Percentiles rank a stretch among this genome's conserved stretches.
Conservation (phyloP, 2,113 vertebrate species). For the Scomber colias region DNA sequence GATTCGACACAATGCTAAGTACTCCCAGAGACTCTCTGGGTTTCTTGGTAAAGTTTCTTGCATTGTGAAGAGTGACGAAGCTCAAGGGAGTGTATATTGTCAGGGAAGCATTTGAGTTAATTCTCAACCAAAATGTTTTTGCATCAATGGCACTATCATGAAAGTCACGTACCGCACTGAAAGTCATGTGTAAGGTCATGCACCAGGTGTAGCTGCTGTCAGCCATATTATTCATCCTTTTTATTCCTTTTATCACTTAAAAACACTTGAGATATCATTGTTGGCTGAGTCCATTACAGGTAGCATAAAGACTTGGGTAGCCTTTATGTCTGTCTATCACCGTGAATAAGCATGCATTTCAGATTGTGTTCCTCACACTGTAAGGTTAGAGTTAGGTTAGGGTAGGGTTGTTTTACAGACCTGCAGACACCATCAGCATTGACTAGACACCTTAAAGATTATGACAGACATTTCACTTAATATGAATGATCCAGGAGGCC, state of each 20-base stretch:
- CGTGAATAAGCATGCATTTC: too few species aligned
- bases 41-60: conserved; percentile 38
- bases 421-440: background rate
- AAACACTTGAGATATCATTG: too few species aligned
- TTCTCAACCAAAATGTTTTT: conserved; percentile 7
- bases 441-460: background rate
- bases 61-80: background rate
- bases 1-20: conserved; percentile 65
- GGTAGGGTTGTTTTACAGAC: background rate
- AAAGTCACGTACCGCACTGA: conserved; percentile 1
- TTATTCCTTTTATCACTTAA: conserved; percentile 21
- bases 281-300: too few species aligned
- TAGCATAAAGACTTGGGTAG: background rate
- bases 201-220: background rate
- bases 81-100: conserved; percentile 3
- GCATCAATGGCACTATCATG: background rate
- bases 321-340: background rate
- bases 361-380: too few species aligned
- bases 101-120: conserved; percentile 14
- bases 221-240: background rate
- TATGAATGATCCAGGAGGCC: conserved; percentile 10
- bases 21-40: conserved; percentile 24
- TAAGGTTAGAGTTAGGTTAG: too few species aligned
- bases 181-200: background rate
- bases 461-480: conserved; percentile 10